A percentile compares a stretch with the other conserved stretches of the same genome.
phyloP scores from a whole-genome alignment of 2,113 vertebrate species.

The Eulemur macaco region DNA sequence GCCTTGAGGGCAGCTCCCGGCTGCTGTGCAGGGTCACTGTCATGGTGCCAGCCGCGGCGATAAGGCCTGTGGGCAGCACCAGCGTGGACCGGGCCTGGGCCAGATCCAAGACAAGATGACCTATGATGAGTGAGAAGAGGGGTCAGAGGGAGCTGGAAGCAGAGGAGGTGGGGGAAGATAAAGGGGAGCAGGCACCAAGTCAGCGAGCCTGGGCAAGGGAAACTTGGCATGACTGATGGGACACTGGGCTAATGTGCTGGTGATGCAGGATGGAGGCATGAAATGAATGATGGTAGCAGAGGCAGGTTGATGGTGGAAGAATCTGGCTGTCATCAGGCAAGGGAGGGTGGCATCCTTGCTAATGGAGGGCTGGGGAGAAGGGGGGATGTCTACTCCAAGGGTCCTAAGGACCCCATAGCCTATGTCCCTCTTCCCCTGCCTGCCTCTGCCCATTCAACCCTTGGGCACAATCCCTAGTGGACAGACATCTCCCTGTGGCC shows the following conservation, averaged over 20 bases:
- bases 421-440: background rate
- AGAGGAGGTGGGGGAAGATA: background rate
- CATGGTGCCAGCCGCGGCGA: conserved; percentile 90
- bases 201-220: background rate
- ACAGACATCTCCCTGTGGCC: background rate
- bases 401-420: background rate
- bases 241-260: background rate
- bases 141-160: conserved; percentile 28
- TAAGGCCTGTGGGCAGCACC: conserved; percentile 88
- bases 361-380: background rate
- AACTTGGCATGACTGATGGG: background rate
- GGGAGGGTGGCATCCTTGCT: background rate
- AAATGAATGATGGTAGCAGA: background rate
- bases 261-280: background rate
- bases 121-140: conserved; percentile 78
- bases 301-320: background rate
- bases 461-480: background rate
- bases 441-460: background rate
- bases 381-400: background rate
- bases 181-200: background rate
- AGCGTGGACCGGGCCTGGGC: conserved; percentile 92
- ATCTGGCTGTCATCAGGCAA: background rate
- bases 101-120: conserved; percentile 95
- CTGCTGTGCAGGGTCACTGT: conserved; percentile 91
- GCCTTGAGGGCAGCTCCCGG: conserved; percentile 91